phyloP scores from a whole-genome alignment of 2,888 invertebrate species.

The Agonopterix arenella region DNA sequence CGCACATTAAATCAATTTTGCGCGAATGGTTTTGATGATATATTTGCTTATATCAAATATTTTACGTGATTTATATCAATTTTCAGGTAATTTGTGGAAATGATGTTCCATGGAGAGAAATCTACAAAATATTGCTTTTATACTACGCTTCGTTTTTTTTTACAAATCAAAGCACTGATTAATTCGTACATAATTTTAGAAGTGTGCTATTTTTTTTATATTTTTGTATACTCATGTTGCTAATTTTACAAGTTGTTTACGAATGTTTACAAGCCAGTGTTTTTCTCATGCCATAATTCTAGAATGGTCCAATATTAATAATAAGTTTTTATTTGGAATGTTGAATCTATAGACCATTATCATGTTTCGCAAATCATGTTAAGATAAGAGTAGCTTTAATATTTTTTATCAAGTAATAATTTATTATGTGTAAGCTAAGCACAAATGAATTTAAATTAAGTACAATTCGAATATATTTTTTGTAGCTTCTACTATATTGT shows the following conservation, averaged over 20 bases:
- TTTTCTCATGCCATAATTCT: neutral
- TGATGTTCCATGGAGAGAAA: no score
- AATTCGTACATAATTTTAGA: constrained; percentile 7
- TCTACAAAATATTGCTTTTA: no score
- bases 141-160: constrained; percentile 3
- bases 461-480: constrained; percentile 1
- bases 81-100: no score
- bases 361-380: neutral
- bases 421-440: neutral
- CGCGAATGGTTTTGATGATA: no score
- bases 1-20: no score
- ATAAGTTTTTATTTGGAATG: no score
- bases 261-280: constrained; percentile 7
- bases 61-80: no score
- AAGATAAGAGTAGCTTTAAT: neutral
- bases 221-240: constrained; percentile 10
- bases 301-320: neutral
- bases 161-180: constrained; percentile 7
- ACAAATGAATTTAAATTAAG: neutral
- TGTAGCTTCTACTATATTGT: no score
- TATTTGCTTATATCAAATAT: no score
- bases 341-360: neutral
- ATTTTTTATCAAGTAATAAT: neutral
- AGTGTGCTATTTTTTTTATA: constrained; percentile 8
- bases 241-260: constrained; percentile 8